These are phyloP conservation scores for Muscicapa striata DNA, from an alignment of 2,797 vertebrate species.

Conservation along the genomic window DNA sequence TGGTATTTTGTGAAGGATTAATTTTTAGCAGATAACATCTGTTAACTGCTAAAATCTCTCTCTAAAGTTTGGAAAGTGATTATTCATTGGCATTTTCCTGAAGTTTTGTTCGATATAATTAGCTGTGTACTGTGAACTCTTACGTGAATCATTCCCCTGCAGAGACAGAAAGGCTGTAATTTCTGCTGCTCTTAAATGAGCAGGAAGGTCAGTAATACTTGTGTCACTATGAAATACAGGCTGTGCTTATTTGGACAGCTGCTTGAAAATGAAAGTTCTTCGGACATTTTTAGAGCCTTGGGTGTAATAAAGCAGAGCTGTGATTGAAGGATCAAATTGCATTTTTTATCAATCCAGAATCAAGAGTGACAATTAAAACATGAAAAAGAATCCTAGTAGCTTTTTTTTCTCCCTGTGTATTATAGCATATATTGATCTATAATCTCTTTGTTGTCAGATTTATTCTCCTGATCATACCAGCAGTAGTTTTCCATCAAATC, in stretches of 20 bases:
- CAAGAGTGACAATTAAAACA: constrained; percentile 60
- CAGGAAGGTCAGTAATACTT: constrained; percentile 28
- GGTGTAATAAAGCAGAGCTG: constrained; percentile 57
- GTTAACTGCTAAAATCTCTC: background rate
- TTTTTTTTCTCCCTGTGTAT: background rate
- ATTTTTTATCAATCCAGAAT: constrained; percentile 58
- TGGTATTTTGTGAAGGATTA: background rate
- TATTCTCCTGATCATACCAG: constrained; percentile 99
- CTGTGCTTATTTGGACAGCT: constrained; percentile 58
- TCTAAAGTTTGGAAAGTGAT: background rate
- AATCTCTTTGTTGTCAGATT: constrained; percentile 82
- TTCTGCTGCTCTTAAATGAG: background rate
- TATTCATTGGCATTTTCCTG: background rate
- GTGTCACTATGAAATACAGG: constrained; percentile 43
- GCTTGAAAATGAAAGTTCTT: constrained; percentile 65
- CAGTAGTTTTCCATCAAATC: constrained; percentile 99
- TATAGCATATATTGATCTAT: constrained; percentile 25
- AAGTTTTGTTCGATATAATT: background rate
- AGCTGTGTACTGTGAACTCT: background rate
- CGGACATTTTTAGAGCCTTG: constrained; percentile 55
- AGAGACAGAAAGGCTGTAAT: background rate
- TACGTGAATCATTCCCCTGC: rapidly evolving
- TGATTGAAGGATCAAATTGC: constrained; percentile 59
- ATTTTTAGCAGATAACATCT: background rate
- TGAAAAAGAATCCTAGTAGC: constrained; percentile 61